These are phyloP conservation scores for Aphaenogaster rudis DNA, from an alignment of 1,140 invertebrate species.

Conservation along the genomic window DNA sequence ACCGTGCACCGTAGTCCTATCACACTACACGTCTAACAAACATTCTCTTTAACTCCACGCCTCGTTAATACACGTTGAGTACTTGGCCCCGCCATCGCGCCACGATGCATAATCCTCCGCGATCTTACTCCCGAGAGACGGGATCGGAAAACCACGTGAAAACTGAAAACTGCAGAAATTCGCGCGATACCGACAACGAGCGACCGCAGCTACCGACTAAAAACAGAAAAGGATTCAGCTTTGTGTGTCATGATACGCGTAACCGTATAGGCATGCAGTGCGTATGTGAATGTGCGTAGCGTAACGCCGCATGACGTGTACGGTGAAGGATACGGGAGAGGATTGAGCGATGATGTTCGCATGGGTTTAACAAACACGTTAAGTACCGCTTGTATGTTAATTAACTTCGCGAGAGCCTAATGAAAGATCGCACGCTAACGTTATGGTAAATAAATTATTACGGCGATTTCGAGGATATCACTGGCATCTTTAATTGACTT, in stretches of 20 bases:
- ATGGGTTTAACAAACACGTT: not conserved
- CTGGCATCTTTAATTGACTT: not conserved
- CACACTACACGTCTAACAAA: not conserved
- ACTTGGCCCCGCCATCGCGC: not conserved
- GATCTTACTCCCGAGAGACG: not conserved
- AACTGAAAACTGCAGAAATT: not conserved
- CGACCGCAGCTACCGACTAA: not conserved
- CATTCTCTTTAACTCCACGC: not conserved
- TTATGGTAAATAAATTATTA: not conserved
- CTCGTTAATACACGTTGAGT: not conserved
- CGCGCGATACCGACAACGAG: not conserved
- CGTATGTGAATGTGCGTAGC: constrained; percentile 23
- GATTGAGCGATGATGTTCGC: not conserved
- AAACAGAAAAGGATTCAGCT: constrained; percentile 6
- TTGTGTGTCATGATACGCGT: constrained; percentile 17
- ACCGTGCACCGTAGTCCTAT: not conserved
- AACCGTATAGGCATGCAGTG: constrained; percentile 9
- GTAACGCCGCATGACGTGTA: not conserved
- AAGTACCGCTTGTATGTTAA: not conserved
- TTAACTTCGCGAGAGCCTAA: not conserved
- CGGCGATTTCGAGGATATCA: not conserved
- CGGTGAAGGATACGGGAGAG: constrained; percentile 29
- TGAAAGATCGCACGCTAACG: not conserved
- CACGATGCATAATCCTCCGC: not conserved
- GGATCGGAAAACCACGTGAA: not conserved